Evolutionary conservation across 2,113 vertebrate genomes (phyloP), one percentile per base, ranked within the genome.

Genomic region (Microcebus jonahi): DNA sequence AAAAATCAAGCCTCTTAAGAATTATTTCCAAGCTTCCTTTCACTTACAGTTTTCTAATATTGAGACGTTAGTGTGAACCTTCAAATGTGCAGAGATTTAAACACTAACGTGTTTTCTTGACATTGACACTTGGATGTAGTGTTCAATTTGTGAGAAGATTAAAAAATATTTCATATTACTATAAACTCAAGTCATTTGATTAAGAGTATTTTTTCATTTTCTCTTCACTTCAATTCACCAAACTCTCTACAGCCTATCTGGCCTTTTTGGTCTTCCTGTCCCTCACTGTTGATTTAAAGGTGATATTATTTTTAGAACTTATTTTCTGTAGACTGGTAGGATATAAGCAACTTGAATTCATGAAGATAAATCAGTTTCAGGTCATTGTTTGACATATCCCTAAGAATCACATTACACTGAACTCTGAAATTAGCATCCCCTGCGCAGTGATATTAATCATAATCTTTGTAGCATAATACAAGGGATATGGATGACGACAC

Each of bases 1-100:
- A 95, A 97, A 97, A 96, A 91, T 96, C 93, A 85, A 84, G 77
- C 18, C 67, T 31, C 2, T 80, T 93, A 91, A 82, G 61, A 81
- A 96, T 95, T 96, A 94, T 88, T 86, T 55, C 76, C 31, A 89
- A 81, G 29, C 14, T 90, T 93, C 63, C 68, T 73, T 95, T 94
- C 63, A 79, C 29, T 87, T 90, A 48, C 5, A 90, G 50, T 71
- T 96, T 95, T 94, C 83, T 71, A 81, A 73, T 61, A 82, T 11
- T n/a, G 21, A 50, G 17, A 57, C 92, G 17, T 85, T 91, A 42
- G 1, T n/a, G 39, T 84, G 50, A 83, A 76, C 90, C 63, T 68
- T 94, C 61, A 75, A 42, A 67, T 53, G 34, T 95, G 34, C 65
- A 84, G 48, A 92, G 23, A 65, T 95, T 95, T 85, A 95, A 77